Base-by-base conservation (phyloP, 1,140 invertebrate species). In the Drosophila simulans region DNA sequence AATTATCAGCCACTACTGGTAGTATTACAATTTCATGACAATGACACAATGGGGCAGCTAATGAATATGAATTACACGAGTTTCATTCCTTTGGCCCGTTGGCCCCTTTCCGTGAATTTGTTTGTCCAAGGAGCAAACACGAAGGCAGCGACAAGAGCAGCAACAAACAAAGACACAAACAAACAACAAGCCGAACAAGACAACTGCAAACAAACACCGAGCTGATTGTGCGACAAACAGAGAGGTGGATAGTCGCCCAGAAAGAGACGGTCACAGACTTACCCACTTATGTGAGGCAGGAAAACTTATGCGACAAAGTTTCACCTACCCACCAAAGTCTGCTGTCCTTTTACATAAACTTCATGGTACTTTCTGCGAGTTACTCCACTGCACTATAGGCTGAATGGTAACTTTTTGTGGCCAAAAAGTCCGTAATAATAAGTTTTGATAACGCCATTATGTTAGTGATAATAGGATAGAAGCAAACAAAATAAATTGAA, bases 31-130 rank as follows among this genome's bases (percentile, higher is more conserved):
- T 77, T 79, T 65, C 59, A 76, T 57, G 63, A 73, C 83, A 70
- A 69, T 39, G 63, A 72, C 75, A 86, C 83, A 86, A 86, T 88
- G 65, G 75, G 37, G n/a, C 55, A 55, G 64, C 83, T 86, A 86
- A 86, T 86, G 83, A 86, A 86, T 86, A 86, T 88, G 84, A 86
- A 86, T 86, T 88, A 76, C 75, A 71, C 73, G 60, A 55, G 73
- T 53, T 22, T 5, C 56, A 59, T 59, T 39, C 37, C 42, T 39
- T 40, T 10, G 31, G 31, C 31, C 8, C 27, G 27, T 4, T 45
- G 34, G 39, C 42, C 25, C 13, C 37, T 3, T 13, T 40, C 56
- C 15, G 45, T 43, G 42, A 17, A 60, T 46, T 49, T 46, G 66
- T 60, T 59, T 74, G 52, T 42, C 51, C 70, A 64, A 64, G 45